A percentile compares a stretch with the other conserved stretches of the same genome.
These are phyloP conservation scores for Acholoe squamosa DNA, from an alignment of 2,888 invertebrate species.

Conservation along the genomic window DNA sequence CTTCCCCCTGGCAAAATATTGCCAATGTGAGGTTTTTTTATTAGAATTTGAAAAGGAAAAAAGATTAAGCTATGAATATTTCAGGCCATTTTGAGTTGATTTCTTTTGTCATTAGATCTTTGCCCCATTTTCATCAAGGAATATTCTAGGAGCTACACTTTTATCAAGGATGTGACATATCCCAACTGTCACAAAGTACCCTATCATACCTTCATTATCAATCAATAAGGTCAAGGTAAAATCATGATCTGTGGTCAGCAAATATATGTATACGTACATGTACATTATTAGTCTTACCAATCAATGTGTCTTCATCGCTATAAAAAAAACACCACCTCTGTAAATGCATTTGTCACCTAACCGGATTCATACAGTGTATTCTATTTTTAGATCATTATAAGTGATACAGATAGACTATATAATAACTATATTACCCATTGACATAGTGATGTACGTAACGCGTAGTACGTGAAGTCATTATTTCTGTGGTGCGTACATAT, in stretches of 20 bases:
- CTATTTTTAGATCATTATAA: slow-evolving; percentile 48
- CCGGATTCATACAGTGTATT: slow-evolving; percentile 51
- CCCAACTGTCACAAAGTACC: too few relatives aligned
- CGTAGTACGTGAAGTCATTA: not conserved
- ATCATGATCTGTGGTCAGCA: too few relatives aligned
- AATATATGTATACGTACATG: too few relatives aligned
- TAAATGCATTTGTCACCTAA: slow-evolving; percentile 30
- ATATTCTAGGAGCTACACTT: too few relatives aligned
- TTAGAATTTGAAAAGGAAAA: too few relatives aligned
- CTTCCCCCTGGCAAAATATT: too few relatives aligned
- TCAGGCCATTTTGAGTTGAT: too few relatives aligned
- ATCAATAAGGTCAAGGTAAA: not conserved
- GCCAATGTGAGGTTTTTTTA: too few relatives aligned
- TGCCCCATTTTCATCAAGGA: too few relatives aligned
- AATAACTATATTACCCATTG: not conserved
- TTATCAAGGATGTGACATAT: too few relatives aligned
- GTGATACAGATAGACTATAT: slow-evolving; percentile 28
- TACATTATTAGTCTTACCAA: slow-evolving; percentile 17
- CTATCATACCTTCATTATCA: not conserved
- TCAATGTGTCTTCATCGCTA: slow-evolving; percentile 45
- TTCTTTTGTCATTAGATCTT: too few relatives aligned
- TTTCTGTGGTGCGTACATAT: not conserved
- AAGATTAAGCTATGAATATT: too few relatives aligned
- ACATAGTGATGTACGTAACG: not conserved
- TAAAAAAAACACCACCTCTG: slow-evolving; percentile 25